phyloP scores from a whole-genome alignment of 2,888 invertebrate genomes.

The Cerastoderma edule region DNA sequence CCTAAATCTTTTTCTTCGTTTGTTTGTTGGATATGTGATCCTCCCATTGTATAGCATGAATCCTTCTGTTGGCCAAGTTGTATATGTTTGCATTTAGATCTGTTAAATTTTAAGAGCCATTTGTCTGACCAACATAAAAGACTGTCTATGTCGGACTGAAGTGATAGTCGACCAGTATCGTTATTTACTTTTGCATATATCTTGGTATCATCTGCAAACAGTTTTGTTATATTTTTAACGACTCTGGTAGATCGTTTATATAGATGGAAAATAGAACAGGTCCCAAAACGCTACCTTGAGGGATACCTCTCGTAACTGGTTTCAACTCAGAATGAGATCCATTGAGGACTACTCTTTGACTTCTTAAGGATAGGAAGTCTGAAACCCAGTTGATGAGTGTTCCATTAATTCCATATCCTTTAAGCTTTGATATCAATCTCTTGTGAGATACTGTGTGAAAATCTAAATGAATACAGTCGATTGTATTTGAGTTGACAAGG shows the following conservation, averaged over 20 bases:
- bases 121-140: not conserved
- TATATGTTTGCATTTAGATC: constrained; percentile 2
- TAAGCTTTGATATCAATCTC: not conserved
- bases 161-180: not conserved
- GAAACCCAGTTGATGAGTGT: constrained; percentile 4
- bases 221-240: not conserved
- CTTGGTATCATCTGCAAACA: constrained; percentile 27
- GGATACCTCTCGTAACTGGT: constrained; percentile 11
- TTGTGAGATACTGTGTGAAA: too few relatives aligned
- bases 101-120: constrained; percentile 12
- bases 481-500: not conserved
- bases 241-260: constrained; percentile 28
- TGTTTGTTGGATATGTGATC: too few relatives aligned
- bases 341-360: constrained; percentile 1
- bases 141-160: constrained; percentile 19
- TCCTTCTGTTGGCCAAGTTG: constrained; percentile 2
- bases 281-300: constrained; percentile 22
- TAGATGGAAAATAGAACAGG: constrained; percentile 15
- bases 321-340: not conserved
- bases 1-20: constrained; percentile 10
- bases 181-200: constrained; percentile 1
- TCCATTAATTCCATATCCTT: constrained; percentile 19
- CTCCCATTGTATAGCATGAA: too few relatives aligned
- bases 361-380: constrained; percentile 9
- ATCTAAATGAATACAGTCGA: constrained; percentile 22